Evolutionary conservation across 2,888 invertebrate genomes (phyloP), one percentile per base, ranked within the genome.

Genomic region (Dryomyza anilis): DNA sequence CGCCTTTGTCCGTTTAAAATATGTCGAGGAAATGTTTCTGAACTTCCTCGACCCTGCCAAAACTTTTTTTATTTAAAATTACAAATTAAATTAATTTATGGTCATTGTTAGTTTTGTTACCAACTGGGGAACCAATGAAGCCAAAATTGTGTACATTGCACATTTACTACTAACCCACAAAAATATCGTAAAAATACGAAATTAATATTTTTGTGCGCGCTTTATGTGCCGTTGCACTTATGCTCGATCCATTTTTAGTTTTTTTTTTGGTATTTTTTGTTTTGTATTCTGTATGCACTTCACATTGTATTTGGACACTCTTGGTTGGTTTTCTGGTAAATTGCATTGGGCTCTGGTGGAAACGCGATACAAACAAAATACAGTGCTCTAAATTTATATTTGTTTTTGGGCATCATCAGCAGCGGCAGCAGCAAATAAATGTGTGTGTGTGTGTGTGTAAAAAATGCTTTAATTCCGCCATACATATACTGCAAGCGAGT

Each of bases 151-250:
- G 50, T 14, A 14, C 48, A 10, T 25, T 19, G n/a, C 46, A 46
- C 46, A 50, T n/a, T 10, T 16, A 29, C 3, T 8, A 50, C 27
- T n/a, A 14, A 27, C 27, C 2, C 6, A 50, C 27, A 50, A 23
- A 55, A 6, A 55, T 48, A 60, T 48, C 46, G 33, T 48, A 50
- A 60, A 60, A 60, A 48, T 60, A 7, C 29, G 29, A 60, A 60
- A 60, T 60, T 60, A 48, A 60, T 60, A 60, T 60, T 60, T 45
- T 48, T 48, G 33, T 14, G 33, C 48, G 50, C 30, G 30, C 21
- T 60, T 27, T 46, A 23, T 48, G 48, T 50, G 10, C 23, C 36
- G 33, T 33, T 48, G 36, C 50, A 50, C 59, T 50, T 33, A 60
- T 48, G 55, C n/a, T 36, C 30, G 29, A n/a, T 10, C n/a, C 21